Conservation (phyloP, 2,113 vertebrate species). For the Macaca nemestrina region DNA sequence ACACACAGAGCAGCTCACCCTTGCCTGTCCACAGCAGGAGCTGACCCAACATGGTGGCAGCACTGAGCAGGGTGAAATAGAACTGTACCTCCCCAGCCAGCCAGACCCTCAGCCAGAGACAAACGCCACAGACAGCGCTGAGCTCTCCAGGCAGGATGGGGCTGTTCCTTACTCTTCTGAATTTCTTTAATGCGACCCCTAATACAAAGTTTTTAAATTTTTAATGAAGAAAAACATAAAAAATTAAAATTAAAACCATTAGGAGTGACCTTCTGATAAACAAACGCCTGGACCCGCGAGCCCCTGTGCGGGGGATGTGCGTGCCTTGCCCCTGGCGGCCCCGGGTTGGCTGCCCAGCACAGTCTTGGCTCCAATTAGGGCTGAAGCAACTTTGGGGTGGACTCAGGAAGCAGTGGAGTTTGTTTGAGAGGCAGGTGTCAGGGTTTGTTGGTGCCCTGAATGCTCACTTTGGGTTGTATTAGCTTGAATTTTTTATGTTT, state of each 20-base stretch:
- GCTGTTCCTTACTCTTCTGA: not conserved
- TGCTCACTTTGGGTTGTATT: constrained; percentile 44
- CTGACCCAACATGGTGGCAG: accelerated
- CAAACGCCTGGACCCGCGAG: not conserved
- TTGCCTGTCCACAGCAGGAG: accelerated
- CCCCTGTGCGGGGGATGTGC: not conserved
- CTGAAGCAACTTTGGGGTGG: not conserved
- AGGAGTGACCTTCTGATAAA: constrained; percentile 63
- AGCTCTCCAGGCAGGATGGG: not conserved
- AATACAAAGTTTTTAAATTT: constrained; percentile 73
- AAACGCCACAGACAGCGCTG: accelerated
- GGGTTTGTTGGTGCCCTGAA: not conserved
- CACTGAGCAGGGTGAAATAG: accelerated
- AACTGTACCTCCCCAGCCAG: accelerated
- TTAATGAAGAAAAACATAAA: constrained; percentile 77
- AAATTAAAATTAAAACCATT: constrained; percentile 75
- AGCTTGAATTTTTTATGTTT: constrained; percentile 71
- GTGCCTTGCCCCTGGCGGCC: not conserved
- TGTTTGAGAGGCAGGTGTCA: constrained; percentile 45
- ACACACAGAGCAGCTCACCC: accelerated
- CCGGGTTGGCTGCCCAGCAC: not conserved
- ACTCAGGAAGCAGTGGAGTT: not conserved
- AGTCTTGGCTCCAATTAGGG: not conserved
- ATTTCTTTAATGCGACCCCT: constrained; percentile 30
- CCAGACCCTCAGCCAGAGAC: accelerated